Evolutionary conservation across 1,140 invertebrate species (phyloP).

Genomic region (Orius insidiosus): DNA sequence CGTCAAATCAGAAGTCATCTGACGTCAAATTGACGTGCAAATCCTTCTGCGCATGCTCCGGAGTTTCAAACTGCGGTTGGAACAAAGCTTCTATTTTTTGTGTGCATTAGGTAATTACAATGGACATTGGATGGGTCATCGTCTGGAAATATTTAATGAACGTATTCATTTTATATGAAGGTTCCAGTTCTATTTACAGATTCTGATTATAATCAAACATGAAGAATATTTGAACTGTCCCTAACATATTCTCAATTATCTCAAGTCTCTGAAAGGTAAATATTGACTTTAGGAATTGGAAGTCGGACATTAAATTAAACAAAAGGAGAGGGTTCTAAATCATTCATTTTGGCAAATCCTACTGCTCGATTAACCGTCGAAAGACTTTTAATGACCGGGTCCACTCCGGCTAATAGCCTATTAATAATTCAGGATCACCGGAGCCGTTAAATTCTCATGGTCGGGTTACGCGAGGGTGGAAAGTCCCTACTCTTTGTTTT

Average conservation of each 20-base stretch:
- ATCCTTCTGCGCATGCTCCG: too few relatives aligned
- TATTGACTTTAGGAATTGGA: conserved; percentile 3
- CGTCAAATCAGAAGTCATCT: too few relatives aligned
- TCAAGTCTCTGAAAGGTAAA: not conserved
- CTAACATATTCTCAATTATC: not conserved
- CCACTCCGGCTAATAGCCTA: conserved; percentile 8
- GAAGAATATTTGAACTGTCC: not conserved
- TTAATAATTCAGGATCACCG: conserved; percentile 7
- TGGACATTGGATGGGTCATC: too few relatives aligned
- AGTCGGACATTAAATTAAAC: not conserved
- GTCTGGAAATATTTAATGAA: too few relatives aligned
- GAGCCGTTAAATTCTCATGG: not conserved
- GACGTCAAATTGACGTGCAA: too few relatives aligned
- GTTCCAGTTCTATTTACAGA: not conserved
- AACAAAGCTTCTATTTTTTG: too few relatives aligned
- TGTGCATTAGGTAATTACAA: too few relatives aligned
- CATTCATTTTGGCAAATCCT: conserved; percentile 1
- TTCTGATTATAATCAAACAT: conserved; percentile 6
- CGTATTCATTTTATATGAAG: too few relatives aligned
- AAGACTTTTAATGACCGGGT: conserved; percentile 6
- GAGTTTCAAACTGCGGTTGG: too few relatives aligned
- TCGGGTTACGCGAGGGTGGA: not conserved
- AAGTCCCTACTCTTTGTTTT: conserved; percentile 3
- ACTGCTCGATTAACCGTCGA: conserved; percentile 3
- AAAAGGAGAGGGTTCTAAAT: not conserved